Evolutionary conservation across 2,113 vertebrate genomes (phyloP).

Genomic region (Thamnaconus septentrionalis): DNA sequence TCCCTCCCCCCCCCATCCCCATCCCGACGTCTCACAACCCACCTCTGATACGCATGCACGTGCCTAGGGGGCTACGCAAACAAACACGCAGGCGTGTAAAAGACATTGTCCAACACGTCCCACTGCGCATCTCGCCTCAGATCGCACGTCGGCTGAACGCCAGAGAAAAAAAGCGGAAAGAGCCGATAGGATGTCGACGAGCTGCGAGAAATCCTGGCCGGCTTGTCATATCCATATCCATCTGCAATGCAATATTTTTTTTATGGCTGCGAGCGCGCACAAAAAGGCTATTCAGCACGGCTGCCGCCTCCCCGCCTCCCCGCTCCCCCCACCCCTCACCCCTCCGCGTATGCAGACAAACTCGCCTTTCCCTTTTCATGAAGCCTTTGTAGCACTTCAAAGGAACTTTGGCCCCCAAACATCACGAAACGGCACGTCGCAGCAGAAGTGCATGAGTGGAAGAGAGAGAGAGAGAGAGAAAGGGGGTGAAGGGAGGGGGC

Average conservation of each 20-base stretch:
- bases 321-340: not conserved
- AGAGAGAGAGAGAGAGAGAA: conserved; percentile 11
- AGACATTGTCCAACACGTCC: conserved; percentile 48
- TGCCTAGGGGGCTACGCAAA: conserved; percentile 6
- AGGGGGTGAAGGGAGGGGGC: no score
- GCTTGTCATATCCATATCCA: conserved; percentile 33
- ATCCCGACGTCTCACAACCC: conserved; percentile 41
- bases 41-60: conserved; percentile 38
- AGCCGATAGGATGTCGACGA: conserved; percentile 46
- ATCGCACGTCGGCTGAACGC: conserved; percentile 52
- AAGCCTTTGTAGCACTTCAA: conserved; percentile 54
- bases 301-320: no score
- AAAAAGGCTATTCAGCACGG: conserved; percentile 41
- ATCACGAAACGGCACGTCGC: conserved; percentile 46
- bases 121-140: conserved; percentile 55
- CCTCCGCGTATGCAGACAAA: conserved; percentile 33
- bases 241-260: conserved; percentile 31
- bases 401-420: conserved; percentile 51
- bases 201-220: conserved; percentile 28
- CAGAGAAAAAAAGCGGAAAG: conserved; percentile 39
- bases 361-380: conserved; percentile 34
- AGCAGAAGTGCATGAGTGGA: conserved; percentile 44
- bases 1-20: not conserved
- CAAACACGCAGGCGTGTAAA: conserved; percentile 31
- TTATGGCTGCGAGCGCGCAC: conserved; percentile 20